phyloP scores from a whole-genome alignment of 2,113 vertebrate genomes.

The Rhombomys opimus region DNA sequence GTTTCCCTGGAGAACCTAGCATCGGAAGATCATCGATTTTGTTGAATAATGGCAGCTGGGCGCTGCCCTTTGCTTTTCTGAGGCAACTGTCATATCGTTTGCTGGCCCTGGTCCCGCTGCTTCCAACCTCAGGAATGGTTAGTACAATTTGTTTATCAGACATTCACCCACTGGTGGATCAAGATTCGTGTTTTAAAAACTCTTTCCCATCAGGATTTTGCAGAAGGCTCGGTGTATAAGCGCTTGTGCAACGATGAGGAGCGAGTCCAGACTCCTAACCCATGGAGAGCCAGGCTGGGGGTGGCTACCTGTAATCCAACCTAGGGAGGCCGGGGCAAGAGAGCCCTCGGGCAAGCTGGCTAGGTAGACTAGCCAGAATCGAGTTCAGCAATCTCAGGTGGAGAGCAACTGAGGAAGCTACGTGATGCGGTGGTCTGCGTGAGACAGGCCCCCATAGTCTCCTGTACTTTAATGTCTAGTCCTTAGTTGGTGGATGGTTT shows the following conservation, averaged over 20 bases:
- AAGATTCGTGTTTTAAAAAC: neutral
- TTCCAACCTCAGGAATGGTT: neutral
- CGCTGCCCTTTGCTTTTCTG: neutral
- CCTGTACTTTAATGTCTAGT: neutral
- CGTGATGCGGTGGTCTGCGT: neutral
- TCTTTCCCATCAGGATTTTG: neutral
- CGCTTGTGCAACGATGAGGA: neutral
- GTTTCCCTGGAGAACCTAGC: neutral
- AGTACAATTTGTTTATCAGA: neutral
- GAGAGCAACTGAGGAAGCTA: neutral
- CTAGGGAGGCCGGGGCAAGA: neutral
- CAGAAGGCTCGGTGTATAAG: neutral
- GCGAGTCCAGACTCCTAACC: neutral
- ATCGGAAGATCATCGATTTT: neutral
- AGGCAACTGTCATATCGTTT: neutral
- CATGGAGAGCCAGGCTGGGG: neutral
- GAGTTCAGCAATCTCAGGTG: neutral
- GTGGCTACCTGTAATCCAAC: neutral
- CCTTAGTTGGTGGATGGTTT: neutral
- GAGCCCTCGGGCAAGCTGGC: neutral
- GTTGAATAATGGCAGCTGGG: neutral
- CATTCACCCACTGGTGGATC: neutral
- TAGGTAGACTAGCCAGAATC: neutral
- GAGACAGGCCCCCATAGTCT: neutral
- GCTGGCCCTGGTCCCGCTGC: neutral